phyloP scores from a whole-genome alignment of 2,113 vertebrate species.

The Trinectes maculatus region DNA sequence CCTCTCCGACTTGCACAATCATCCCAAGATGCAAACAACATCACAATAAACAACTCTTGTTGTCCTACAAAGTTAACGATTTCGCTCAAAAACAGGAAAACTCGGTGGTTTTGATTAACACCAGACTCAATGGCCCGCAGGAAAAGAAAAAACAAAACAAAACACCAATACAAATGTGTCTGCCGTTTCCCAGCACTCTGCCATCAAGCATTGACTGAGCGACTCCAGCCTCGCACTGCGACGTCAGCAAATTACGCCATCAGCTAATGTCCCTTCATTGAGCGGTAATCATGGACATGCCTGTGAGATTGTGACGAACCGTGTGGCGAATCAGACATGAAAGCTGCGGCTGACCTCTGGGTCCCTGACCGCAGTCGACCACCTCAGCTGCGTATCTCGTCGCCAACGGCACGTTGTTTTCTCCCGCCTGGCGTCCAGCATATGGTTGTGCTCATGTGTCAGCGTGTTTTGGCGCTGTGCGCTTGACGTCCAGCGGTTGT shows the following conservation, averaged over 20 bases:
- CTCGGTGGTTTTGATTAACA: constrained; percentile 25
- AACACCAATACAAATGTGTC: constrained; percentile 21
- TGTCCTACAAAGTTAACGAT: constrained; percentile 6
- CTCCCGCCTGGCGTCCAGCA: constrained; percentile 20
- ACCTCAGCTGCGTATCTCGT: constrained; percentile 11
- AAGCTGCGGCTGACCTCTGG: constrained; percentile 34
- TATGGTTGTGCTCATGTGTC: constrained; percentile 63
- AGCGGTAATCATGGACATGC: constrained; percentile 25
- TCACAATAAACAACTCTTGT: neutral
- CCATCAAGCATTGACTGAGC: constrained; percentile 1
- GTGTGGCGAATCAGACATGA: constrained; percentile 54
- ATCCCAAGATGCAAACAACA: constrained; percentile 19
- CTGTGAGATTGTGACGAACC: constrained; percentile 31
- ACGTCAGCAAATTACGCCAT: constrained; percentile 32
- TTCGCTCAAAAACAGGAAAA: constrained; percentile 45
- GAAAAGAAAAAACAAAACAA: constrained; percentile 44
- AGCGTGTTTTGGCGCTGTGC: constrained; percentile 36
- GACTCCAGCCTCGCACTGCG: neutral
- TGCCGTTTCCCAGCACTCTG: constrained; percentile 37
- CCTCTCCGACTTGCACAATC: constrained; percentile 26
- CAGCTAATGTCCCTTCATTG: neutral
- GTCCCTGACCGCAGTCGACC: constrained; percentile 20
- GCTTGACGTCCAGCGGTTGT: constrained; percentile 34
- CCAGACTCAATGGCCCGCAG: neutral
- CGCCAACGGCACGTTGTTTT: neutral